Percentiles rank a stretch among this genome's conserved stretches.
Evolutionary conservation across 2,888 invertebrate species (phyloP).

Genomic region (Hofmannophila pseudospretella): DNA sequence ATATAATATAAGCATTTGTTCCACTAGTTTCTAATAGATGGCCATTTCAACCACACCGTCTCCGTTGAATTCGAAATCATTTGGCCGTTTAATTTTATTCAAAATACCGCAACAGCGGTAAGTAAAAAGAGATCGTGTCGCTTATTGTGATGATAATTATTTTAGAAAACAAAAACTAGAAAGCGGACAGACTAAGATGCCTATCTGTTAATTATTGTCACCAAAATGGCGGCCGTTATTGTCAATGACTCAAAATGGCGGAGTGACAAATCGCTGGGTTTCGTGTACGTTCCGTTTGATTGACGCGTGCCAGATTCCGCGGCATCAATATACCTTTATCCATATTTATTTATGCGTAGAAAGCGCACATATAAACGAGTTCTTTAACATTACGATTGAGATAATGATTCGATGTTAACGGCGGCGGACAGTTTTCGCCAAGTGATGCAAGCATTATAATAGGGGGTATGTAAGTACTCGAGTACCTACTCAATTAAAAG

Average conservation of each 20-base stretch:
- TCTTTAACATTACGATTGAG: constrained; percentile 59
- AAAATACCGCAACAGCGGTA: constrained; percentile 73
- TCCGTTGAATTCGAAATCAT: constrained; percentile 56
- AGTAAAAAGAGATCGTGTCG: constrained; percentile 69
- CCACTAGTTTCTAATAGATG: constrained; percentile 51
- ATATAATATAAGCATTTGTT: constrained; percentile 46
- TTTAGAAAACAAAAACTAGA: constrained; percentile 76
- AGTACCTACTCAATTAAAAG: too few relatives aligned
- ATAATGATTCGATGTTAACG: constrained; percentile 60
- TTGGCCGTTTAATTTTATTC: constrained; percentile 67
- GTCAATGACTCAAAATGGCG: constrained; percentile 66
- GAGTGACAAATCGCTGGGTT: constrained; percentile 71
- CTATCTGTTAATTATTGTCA: constrained; percentile 77
- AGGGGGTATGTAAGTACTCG: constrained; percentile 18
- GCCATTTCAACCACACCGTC: constrained; percentile 45
- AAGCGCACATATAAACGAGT: constrained; percentile 74
- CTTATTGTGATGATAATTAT: constrained; percentile 77
- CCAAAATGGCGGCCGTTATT: constrained; percentile 70
- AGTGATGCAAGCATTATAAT: constrained; percentile 43
- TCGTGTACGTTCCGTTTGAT: constrained; percentile 68
- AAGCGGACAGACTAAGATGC: constrained; percentile 66
- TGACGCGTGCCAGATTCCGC: constrained; percentile 74
- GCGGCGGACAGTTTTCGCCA: constrained; percentile 29
- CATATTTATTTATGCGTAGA: constrained; percentile 73
- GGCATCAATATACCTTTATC: constrained; percentile 59